Base-by-base conservation (phyloP, 2,113 vertebrate genomes). In the Nyctereutes procyonoides region DNA sequence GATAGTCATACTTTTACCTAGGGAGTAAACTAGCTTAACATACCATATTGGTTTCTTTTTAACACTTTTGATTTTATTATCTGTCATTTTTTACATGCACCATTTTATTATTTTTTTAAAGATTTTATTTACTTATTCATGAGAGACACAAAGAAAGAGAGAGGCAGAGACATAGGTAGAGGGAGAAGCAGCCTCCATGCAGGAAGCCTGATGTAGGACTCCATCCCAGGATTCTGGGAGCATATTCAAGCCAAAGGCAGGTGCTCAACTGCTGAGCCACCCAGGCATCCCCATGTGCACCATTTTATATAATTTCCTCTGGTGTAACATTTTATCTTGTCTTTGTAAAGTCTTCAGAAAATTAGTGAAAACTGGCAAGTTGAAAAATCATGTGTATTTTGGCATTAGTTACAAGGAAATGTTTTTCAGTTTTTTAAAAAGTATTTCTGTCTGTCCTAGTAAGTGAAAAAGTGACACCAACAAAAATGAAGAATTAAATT, bases 351-450 rank as follows among this genome's bases (percentile, higher is more conserved):
- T 32, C 19, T 30, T 90, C 14, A 87, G 74, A 67, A 89, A 76
- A 77, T 35, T 76, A 82, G 55, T 71, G 14, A 76, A 88, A 88
- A 92, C 20, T 55, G 67, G 22, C 17, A 94, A 65, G 22, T 35
- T 90, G 5, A 71, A 94, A 88, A 96, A 74, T 26, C n/a, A 83
- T 88, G 84, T 84, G 1, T 63, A 79, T 92, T 79, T 84, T 93
- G 71, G 3, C 24, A 85, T 89, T 71, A 73, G 12, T 90, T 80
- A 56, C 17, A 89, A 89, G 35, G 8, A 89, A 92, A 63, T 88
- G 16, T 48, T 51, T 92, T 62, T 90, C 51, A 74, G 28, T 22
- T 63, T 65, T 80, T 80, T 24, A 71, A 83, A 92, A 73, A 51
- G 30, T 90, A 77, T 90, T 77, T 53, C 30, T 81, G 24, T 56